phyloP scores from a whole-genome alignment of 37 sponge, comb jelly and placozoan species.

The Oscarella lobularis region DNA sequence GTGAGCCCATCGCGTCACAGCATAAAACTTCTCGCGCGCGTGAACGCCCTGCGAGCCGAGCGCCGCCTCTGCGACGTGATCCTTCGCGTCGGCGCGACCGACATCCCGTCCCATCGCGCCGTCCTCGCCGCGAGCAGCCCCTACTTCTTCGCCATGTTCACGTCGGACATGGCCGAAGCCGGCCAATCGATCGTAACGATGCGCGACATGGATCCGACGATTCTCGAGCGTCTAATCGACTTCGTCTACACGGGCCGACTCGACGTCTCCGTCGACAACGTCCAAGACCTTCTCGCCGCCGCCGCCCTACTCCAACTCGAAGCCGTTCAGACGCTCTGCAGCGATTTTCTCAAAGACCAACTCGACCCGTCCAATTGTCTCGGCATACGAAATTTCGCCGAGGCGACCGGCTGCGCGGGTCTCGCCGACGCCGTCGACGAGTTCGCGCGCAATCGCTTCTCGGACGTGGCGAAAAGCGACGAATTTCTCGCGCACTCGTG shows the following conservation, averaged over 20 bases:
- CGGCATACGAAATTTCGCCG: constrained; percentile 82
- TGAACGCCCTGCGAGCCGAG: constrained; percentile 55
- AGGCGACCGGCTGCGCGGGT: constrained; percentile 69
- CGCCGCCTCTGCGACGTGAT: constrained; percentile 74
- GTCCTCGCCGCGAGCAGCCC: constrained; percentile 73
- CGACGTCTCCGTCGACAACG: constrained; percentile 73
- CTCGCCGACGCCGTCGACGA: constrained; percentile 46
- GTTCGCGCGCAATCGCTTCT: constrained; percentile 56
- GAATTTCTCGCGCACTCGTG: constrained; percentile 68
- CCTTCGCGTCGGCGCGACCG: constrained; percentile 36
- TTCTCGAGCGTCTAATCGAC: constrained; percentile 59
- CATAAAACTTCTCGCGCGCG: constrained; percentile 25
- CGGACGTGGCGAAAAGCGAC: constrained; percentile 38
- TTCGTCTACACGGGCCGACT: constrained; percentile 85
- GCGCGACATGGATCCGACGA: constrained; percentile 56
- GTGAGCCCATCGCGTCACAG: constrained; percentile 6
- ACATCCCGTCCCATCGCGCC: constrained; percentile 68
- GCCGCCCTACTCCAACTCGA: constrained; percentile 80
- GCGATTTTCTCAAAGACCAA: constrained; percentile 81
- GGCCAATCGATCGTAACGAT: constrained; percentile 67
- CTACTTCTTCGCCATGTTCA: constrained; percentile 92
- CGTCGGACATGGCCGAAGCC: constrained; percentile 59
- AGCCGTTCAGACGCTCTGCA: constrained; percentile 79
- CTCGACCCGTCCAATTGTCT: constrained; percentile 83
- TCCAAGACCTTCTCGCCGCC: constrained; percentile 79